Evolutionary conservation across 2,113 vertebrate species (phyloP), one percentile per base, ranked within the genome.

Genomic region (Onychostoma macrolepis): DNA sequence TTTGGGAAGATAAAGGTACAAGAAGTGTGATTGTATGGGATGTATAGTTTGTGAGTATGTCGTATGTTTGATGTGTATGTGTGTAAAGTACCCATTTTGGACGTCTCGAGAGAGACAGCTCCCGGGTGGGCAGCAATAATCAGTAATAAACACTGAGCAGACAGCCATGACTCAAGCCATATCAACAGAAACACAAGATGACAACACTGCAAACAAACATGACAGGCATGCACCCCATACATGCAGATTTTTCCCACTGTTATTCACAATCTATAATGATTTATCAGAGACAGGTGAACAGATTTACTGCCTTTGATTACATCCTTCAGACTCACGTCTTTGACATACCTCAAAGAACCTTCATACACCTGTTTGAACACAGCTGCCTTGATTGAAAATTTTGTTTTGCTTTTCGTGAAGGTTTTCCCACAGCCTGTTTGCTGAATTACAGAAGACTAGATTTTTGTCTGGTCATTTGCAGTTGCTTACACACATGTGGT

Each of bases 41-140:
- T 48, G 28, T 63, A 71, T 69, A 50, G 45, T 86, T 85, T 67
- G 58, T 79, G 4, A 30, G 21, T 56, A 21, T 11, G 28, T 45
- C 21, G 1, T 63, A 26, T 81, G 61, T 19, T 21, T 33, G 17
- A 78, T 30, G 36, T 67, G 33, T 41, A 65, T 8, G 7, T 43
- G 58, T 67, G 41, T 28, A 48, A 5, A 12, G 15, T 26, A 30
- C 36, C 67, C n/a, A 82, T 67, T 43, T 45, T 63, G 33, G 4
- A 67, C 0, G 61, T 45, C 36, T 67, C 58, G 3, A 19, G 26
- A 80, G 33, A 84, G 63, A 67, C 75, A 56, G 65, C 24, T 28
- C 63, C 36, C 89, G 88, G 90, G 91, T 89, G 92, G 91, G 50
- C 91, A 48, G 63, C 43, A 33, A 83, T 84, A 61, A 87, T 72